These are phyloP conservation scores for Druon quercuslanigerum DNA, from an alignment of 1,140 invertebrate species.

Conservation along the genomic window DNA sequence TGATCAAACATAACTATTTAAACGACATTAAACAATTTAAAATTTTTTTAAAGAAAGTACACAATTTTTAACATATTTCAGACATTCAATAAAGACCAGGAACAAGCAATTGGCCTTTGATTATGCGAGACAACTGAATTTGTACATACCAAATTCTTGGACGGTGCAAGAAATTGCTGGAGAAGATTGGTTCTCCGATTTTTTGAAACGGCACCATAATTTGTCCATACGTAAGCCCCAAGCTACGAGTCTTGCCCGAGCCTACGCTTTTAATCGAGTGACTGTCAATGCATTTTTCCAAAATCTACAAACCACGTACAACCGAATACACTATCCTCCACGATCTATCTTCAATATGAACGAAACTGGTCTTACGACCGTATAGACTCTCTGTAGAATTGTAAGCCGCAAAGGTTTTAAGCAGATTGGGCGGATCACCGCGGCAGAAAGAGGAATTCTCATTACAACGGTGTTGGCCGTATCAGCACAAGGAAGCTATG, in stretches of 20 bases:
- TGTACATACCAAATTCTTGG: too few relatives aligned
- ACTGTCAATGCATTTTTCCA: constrained; percentile 61
- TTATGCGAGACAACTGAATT: constrained; percentile 42
- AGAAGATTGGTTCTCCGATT: constrained; percentile 38
- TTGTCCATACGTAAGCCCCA: constrained; percentile 56
- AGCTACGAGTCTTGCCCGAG: constrained; percentile 57
- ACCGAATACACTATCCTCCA: too few relatives aligned
- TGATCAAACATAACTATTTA: neutral
- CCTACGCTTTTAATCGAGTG: constrained; percentile 57
- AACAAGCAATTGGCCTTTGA: constrained; percentile 44
- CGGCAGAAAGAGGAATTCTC: constrained; percentile 54
- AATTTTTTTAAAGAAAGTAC: too few relatives aligned
- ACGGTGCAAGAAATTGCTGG: constrained; percentile 61
- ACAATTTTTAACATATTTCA: neutral
- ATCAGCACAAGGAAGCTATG: neutral
- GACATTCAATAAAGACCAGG: constrained; percentile 34
- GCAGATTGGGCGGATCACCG: constrained; percentile 58
- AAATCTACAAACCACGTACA: constrained; percentile 53
- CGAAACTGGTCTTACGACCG: constrained; percentile 61
- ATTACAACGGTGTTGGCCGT: constrained; percentile 19
- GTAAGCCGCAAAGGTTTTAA: constrained; percentile 57
- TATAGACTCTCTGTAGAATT: constrained; percentile 58
- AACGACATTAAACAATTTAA: too few relatives aligned
- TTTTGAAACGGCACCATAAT: constrained; percentile 41
- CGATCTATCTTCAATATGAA: too few relatives aligned